Base-by-base conservation (phyloP, 2,797 vertebrate species). In the Lagocephalus sceleratus region DNA sequence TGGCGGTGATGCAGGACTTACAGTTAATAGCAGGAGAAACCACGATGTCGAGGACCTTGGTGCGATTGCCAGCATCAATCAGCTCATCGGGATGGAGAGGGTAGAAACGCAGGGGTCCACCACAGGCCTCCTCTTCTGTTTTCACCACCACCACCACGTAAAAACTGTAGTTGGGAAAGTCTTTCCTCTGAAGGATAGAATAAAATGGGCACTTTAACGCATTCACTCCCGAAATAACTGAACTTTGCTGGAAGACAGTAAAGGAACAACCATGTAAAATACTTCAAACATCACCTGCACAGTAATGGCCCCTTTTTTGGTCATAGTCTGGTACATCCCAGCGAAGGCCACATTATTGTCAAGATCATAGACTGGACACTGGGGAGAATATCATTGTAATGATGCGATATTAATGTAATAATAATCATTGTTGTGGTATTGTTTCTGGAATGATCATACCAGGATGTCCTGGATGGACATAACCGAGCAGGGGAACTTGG, bases 241-340 rank as follows among this genome's bases (percentile, higher is more conserved):
- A 4, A 7, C 1, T 7, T 7, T 2, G 23, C 23, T 25, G 23
- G 23, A 25, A 25, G 23, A n/a, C n/a, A n/a, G n/a, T n/a, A n/a
- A n/a, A n/a, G n/a, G 7, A 29, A 25, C 25, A 25, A 25, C 25
- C 25, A 25, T 25, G 25, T 25, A 29, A 29, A 29, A 29, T 3
- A 11, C 26, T 29, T 10, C 8, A 35, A 47, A 54, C 29, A 51
- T 40, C 89, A 98, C 96, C 96, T 99, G 97, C 57, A 99, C 96
- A 0, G 97, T 99, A 82, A 99, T 98, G 56, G 97, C 97, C 0
- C 92, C 94, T 79, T 94, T 98, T 88, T 94, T 98, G 1, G 96
- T 99, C 93, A 99, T 98, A 1, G 96, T 99, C 89, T 99, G 97
- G 85, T 98, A 98, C 92, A 96, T 98, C 71, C 97, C 97, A 0